Evolutionary conservation across 2,797 vertebrate genomes (phyloP).

Genomic region (Danio jaintianensis): DNA sequence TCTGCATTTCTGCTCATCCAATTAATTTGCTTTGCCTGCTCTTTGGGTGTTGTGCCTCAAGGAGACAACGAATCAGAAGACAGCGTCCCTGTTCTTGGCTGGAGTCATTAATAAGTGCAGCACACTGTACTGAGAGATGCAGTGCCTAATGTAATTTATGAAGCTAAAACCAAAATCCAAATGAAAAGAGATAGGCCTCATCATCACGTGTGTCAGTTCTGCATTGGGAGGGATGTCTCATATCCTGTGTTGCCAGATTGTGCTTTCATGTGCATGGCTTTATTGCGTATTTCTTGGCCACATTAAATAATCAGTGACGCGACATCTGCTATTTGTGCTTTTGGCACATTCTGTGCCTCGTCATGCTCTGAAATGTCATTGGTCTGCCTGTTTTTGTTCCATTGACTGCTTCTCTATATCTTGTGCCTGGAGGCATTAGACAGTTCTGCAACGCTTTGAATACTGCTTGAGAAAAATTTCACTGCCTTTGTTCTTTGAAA

Average conservation of each 20-base stretch:
- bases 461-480: conserved; percentile 7
- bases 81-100: conserved; percentile 31
- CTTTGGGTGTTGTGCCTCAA: conserved; percentile 67
- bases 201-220: conserved; percentile 27
- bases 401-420: conserved; percentile 21
- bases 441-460: conserved; percentile 10
- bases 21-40: conserved; percentile 71
- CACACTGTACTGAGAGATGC: conserved; percentile 37
- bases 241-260: conserved; percentile 27
- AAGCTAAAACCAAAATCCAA: conserved; percentile 45
- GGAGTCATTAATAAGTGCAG: conserved; percentile 52
- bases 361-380: conserved; percentile 41
- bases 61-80: conserved; percentile 51
- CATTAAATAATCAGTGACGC: conserved; percentile 3
- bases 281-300: conserved; percentile 21
- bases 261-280: conserved; percentile 19
- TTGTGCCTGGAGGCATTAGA: conserved; percentile 15
- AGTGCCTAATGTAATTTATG: conserved; percentile 46
- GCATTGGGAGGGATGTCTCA: conserved; percentile 26
- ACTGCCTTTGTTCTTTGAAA: conserved; percentile 14
- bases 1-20: conserved; percentile 73
- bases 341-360: conserved; percentile 11
- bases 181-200: conserved; percentile 40
- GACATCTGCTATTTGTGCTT: conserved; percentile 27
- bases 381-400: conserved; percentile 29